These are phyloP conservation scores for Gavia stellata DNA, from an alignment of 2,113 vertebrate species.

Conservation along the genomic window DNA sequence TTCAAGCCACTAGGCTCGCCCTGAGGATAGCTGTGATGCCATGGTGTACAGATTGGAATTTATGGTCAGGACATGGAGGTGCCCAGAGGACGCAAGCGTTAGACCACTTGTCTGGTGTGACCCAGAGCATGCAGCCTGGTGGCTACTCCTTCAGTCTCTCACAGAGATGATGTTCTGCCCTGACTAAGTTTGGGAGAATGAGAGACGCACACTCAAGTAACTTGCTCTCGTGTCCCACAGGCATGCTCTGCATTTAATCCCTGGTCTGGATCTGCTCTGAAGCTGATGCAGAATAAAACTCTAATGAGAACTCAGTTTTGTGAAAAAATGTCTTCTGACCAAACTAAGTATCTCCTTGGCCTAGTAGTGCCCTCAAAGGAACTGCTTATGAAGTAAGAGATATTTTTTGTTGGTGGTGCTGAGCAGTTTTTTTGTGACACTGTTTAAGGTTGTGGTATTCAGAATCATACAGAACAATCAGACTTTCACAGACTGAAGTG, in stretches of 20 bases:
- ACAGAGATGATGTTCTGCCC: not conserved
- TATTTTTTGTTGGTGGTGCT: not conserved
- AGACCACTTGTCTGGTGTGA: not conserved
- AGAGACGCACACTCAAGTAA: rapidly evolving
- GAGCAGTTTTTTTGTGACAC: not conserved
- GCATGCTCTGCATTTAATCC: not conserved
- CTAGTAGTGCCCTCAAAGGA: not conserved
- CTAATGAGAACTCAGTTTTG: not conserved
- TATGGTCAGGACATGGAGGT: not conserved
- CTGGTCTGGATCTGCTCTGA: not conserved
- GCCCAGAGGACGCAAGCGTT: not conserved
- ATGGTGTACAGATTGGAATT: not conserved
- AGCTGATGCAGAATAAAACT: not conserved
- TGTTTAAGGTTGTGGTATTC: not conserved
- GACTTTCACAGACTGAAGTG: not conserved
- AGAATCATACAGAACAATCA: not conserved
- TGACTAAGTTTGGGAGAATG: not conserved
- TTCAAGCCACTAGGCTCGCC: not conserved
- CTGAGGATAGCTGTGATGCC: not conserved
- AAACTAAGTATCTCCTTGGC: not conserved
- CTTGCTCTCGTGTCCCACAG: not conserved
- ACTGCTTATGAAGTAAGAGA: not conserved
- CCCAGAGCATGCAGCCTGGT: not conserved
- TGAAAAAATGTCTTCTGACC: not conserved
- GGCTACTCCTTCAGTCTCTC: not conserved